These are phyloP conservation scores for Harpagoxenus sublaevis DNA, from an alignment of 2,888 invertebrate genomes.

Conservation along the genomic window DNA sequence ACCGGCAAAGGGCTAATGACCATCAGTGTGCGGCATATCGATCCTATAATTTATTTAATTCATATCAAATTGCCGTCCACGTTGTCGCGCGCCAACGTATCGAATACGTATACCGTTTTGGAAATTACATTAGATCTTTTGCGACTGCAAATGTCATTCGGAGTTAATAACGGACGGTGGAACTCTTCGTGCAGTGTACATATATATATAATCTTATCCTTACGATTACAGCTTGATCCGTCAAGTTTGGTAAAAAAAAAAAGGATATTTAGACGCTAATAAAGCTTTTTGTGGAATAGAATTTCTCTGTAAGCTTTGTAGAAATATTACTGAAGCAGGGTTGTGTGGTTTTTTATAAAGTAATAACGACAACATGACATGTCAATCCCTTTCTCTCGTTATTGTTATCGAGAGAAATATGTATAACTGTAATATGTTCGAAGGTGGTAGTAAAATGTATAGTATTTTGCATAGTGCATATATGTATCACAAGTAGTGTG, in stretches of 20 bases:
- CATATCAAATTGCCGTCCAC: constrained; percentile 41
- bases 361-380: neutral
- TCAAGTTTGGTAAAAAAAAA: neutral
- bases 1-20: constrained; percentile 20
- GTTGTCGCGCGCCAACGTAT: constrained; percentile 5
- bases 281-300: neutral
- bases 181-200: neutral
- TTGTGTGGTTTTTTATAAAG: neutral
- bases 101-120: neutral
- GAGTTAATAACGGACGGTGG: neutral
- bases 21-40: neutral
- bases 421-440: neutral
- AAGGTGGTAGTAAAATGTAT: constrained; percentile 1
- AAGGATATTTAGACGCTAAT: neutral
- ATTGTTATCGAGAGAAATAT: neutral
- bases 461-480: neutral
- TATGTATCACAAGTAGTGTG: neutral
- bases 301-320: neutral
- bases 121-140: neutral
- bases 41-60: constrained; percentile 9
- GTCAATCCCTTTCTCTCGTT: neutral
- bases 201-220: neutral
- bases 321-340: neutral
- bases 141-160: neutral
- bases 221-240: neutral